Evolutionary conservation across 2,888 invertebrate species (phyloP).

Genomic region (Linnaemya vulpina): DNA sequence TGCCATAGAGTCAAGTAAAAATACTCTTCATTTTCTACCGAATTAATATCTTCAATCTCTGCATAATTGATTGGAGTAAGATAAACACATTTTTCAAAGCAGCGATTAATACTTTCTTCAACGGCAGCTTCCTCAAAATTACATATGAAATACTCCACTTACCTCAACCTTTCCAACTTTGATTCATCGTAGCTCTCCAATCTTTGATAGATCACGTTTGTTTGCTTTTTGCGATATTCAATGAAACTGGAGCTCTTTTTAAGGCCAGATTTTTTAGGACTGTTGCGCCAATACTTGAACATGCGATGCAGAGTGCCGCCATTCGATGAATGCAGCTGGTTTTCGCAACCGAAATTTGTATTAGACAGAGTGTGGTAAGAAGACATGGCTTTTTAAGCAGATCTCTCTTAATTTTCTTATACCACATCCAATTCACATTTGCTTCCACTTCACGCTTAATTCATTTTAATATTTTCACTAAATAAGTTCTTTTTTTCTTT

Average conservation of each 20-base stretch:
- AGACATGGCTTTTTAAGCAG: conserved; percentile 72
- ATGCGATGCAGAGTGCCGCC: conserved; percentile 76
- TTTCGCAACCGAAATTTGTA: conserved; percentile 58
- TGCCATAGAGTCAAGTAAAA: too few relatives aligned
- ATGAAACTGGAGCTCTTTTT: conserved; percentile 79
- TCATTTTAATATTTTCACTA: background rate
- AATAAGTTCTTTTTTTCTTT: conserved; percentile 7
- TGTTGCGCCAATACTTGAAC: conserved; percentile 79
- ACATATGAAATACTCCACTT: conserved; percentile 61
- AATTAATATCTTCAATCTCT: too few relatives aligned
- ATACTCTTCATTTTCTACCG: too few relatives aligned
- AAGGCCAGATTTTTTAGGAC: conserved; percentile 75
- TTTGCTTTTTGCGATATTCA: conserved; percentile 74
- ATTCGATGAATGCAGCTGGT: conserved; percentile 27
- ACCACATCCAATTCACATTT: background rate
- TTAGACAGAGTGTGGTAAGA: conserved; percentile 76
- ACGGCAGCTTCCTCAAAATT: background rate
- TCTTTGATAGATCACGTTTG: conserved; percentile 76
- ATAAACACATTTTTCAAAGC: background rate
- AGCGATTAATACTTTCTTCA: conserved; percentile 24
- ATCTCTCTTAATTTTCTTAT: background rate
- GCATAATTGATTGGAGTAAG: too few relatives aligned
- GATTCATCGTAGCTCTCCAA: conserved; percentile 79
- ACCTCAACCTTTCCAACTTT: conserved; percentile 77
- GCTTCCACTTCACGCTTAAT: background rate